A percentile compares a stretch with the other conserved stretches of the same genome.
These are phyloP conservation scores for Poeciliopsis turneri DNA, from an alignment of 2,797 vertebrate genomes.

Conservation along the genomic window DNA sequence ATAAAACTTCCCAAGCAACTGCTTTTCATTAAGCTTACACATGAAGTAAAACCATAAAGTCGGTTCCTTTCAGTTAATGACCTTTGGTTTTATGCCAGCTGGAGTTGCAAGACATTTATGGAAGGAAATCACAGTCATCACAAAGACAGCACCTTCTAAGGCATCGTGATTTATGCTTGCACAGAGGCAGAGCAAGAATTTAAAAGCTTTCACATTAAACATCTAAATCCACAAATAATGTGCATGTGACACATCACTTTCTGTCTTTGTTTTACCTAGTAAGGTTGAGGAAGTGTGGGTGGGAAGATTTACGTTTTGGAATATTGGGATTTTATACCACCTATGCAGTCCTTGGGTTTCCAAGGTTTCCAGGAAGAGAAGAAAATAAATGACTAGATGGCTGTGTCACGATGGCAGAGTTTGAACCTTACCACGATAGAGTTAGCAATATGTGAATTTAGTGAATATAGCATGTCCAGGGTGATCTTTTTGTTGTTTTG, in stretches of 20 bases:
- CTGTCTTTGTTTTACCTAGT: not conserved
- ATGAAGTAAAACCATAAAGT: not conserved
- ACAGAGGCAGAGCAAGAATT: not conserved
- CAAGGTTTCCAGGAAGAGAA: constrained; percentile 34
- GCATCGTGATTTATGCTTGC: not conserved
- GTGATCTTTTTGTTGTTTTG: not conserved
- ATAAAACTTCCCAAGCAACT: not conserved
- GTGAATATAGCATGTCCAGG: too few species aligned
- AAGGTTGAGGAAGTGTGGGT: too few species aligned
- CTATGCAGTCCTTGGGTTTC: too few species aligned
- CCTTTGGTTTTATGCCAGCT: not conserved
- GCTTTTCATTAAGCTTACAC: not conserved
- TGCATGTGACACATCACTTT: not conserved
- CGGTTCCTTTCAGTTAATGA: not conserved
- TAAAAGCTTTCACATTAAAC: not conserved
- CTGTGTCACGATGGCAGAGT: constrained; percentile 61
- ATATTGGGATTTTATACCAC: too few species aligned
- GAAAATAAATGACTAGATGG: constrained; percentile 47
- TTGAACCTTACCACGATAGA: constrained; percentile 44
- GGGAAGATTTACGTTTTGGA: too few species aligned
- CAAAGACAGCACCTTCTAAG: not conserved
- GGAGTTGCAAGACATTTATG: not conserved
- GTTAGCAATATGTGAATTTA: constrained; percentile 17
- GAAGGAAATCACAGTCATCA: constrained; percentile 2
- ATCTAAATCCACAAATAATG: not conserved